Evolutionary conservation across 2,113 vertebrate species (phyloP), one percentile per base, ranked within the genome.

Genomic region (Chloropsis cyanopogon): DNA sequence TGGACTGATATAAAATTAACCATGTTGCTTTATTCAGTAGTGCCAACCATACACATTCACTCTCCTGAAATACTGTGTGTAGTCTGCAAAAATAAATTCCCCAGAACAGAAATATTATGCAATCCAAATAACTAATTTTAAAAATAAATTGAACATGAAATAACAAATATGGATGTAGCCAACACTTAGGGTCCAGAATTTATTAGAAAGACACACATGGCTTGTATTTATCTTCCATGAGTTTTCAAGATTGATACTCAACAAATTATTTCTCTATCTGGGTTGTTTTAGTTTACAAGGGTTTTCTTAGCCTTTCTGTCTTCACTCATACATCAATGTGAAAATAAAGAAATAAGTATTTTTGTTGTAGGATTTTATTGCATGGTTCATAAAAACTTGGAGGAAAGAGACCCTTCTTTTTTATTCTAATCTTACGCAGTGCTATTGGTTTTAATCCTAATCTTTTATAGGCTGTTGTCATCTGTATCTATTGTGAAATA

Each of bases 101-200:
- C 71, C 65, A 42, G 90, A 88, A 83, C 73, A 86, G 90, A 92
- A 93, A 94, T 77, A 85, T 77, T 88, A 84, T 71, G 69, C 68
- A 78, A 56, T 95, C 82, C 94, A 95, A 96, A 76, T 70, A 87
- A 63, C 60, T 91, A 66, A 78, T 82, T 96, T 93, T 82, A 93
- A 95, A 92, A 94, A 90, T 88, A 95, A 95, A 93, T 93, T 82
- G 87, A 96, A 96, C 91, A 72, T 96, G 87, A 96, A 95, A 96
- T 95, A 96, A 97, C 87, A 95, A 96, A 94, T 90, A 88, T 73
- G 93, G 72, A 92, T 86, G 71, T 88, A 81, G 88, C 86, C 86
- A 94, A 92, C 68, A 82, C 94, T 91, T 88, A 66, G 76, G 80
- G 64, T 82, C 86, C 57, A 82, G 59, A 81, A 81, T 92, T 90